These are phyloP conservation scores for Glareola pratincola DNA, from an alignment of 2,113 vertebrate species.

Conservation along the genomic window DNA sequence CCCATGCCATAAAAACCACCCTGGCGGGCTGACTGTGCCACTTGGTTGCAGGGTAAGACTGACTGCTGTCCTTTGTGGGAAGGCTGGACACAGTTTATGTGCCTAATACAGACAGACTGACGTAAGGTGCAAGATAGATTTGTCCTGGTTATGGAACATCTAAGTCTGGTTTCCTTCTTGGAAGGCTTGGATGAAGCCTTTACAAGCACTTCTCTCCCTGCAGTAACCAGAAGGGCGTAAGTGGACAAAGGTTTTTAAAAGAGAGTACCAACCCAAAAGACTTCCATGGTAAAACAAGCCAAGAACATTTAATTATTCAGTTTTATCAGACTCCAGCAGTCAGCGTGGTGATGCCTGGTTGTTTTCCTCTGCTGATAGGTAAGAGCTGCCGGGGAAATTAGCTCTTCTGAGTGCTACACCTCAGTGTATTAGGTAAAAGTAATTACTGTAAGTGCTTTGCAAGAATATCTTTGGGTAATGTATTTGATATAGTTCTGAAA, in stretches of 20 bases:
- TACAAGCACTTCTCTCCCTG: neutral
- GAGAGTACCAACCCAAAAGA: neutral
- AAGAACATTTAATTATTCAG: neutral
- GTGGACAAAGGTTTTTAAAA: neutral
- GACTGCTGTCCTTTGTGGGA: neutral
- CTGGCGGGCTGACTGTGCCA: neutral
- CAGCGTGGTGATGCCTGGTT: neutral
- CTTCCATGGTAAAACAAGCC: neutral
- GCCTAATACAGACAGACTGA: neutral
- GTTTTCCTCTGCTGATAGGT: neutral
- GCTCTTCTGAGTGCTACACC: neutral
- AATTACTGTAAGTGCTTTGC: slow-evolving; percentile 56
- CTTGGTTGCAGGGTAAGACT: neutral
- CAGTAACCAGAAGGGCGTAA: neutral
- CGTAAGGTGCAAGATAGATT: neutral
- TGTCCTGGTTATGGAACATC: neutral
- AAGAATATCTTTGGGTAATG: slow-evolving; percentile 15
- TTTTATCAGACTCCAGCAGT: neutral
- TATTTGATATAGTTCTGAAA: slow-evolving; percentile 16
- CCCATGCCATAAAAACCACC: neutral
- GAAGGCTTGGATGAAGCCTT: neutral
- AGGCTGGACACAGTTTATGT: neutral
- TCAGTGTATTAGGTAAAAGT: neutral
- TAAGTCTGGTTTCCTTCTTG: neutral
- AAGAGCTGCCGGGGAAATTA: slow-evolving; percentile 1